phyloP scores from a whole-genome alignment of 2,888 invertebrate genomes.

The Octonoba sinensis region DNA sequence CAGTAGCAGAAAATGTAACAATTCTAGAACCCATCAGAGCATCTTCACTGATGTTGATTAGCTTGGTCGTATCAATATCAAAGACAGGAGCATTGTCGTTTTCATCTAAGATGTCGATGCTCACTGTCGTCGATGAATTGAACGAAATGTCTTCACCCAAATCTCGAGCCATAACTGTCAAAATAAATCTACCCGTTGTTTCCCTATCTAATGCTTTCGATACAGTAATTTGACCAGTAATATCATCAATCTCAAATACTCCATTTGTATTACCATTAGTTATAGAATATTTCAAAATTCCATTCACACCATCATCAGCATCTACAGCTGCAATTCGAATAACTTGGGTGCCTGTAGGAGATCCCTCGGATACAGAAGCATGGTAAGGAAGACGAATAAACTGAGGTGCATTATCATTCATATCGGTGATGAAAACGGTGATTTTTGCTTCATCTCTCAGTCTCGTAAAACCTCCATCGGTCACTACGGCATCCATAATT shows the following conservation, averaged over 20 bases:
- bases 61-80: slow-evolving; percentile 72
- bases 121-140: slow-evolving; percentile 82
- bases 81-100: slow-evolving; percentile 89
- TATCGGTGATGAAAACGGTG: slow-evolving; percentile 87
- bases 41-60: slow-evolving; percentile 84
- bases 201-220: slow-evolving; percentile 87
- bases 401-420: slow-evolving; percentile 85
- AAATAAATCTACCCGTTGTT: slow-evolving; percentile 80
- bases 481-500: slow-evolving; percentile 86
- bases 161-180: slow-evolving; percentile 88
- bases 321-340: slow-evolving; percentile 88
- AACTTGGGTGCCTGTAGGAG: slow-evolving; percentile 84
- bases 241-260: slow-evolving; percentile 86
- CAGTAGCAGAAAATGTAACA: slow-evolving; percentile 86
- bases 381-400: slow-evolving; percentile 87
- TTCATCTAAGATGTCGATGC: slow-evolving; percentile 89
- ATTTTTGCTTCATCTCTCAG: slow-evolving; percentile 88
- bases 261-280: slow-evolving; percentile 84
- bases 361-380: slow-evolving; percentile 91
- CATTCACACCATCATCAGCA: slow-evolving; percentile 89
- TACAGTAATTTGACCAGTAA: slow-evolving; percentile 87
- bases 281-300: slow-evolving; percentile 87
- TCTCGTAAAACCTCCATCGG: slow-evolving; percentile 82
- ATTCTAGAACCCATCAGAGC: slow-evolving; percentile 86
- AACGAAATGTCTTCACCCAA: slow-evolving; percentile 80